Evolutionary conservation across 1,140 invertebrate species (phyloP).

Genomic region (Belonocnema kinseyi): DNA sequence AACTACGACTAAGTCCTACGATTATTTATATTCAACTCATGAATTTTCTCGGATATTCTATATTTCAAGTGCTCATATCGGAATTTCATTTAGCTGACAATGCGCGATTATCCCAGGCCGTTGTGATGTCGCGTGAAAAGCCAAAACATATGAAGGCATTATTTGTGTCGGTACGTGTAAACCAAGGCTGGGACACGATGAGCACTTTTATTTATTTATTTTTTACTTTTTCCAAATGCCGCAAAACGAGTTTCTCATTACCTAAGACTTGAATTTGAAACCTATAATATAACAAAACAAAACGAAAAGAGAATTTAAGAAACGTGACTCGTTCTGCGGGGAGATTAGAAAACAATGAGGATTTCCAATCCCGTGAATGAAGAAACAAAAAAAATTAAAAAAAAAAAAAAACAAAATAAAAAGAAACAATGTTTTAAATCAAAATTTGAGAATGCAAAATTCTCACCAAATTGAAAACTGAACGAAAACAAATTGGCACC

Average conservation of each 20-base stretch:
- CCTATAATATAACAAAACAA: not conserved
- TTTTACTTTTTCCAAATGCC: conserved; percentile 28
- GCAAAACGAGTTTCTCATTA: not conserved
- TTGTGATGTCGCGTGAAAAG: conserved; percentile 58
- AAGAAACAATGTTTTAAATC: not conserved
- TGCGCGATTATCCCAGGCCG: conserved; percentile 26
- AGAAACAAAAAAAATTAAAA: too few relatives aligned
- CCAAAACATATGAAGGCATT: conserved; percentile 75
- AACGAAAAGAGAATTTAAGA: not conserved
- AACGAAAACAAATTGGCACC: conserved; percentile 28
- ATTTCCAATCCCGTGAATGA: not conserved
- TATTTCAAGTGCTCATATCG: conserved; percentile 15
- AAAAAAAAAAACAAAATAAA: too few relatives aligned
- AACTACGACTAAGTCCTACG: conserved; percentile 2
- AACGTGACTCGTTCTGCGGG: not conserved
- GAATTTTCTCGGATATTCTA: not conserved
- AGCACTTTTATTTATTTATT: conserved; percentile 30
- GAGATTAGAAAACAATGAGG: not conserved
- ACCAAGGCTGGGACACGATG: conserved; percentile 47
- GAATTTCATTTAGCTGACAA: conserved; percentile 37
- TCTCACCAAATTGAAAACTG: not conserved
- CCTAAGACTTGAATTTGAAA: not conserved
- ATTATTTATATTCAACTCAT: not conserved
- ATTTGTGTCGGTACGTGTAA: conserved; percentile 52
- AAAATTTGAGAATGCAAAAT: not conserved